Evolutionary conservation across 2,113 vertebrate genomes (phyloP).

Genomic region (Oceanodroma tethys): DNA sequence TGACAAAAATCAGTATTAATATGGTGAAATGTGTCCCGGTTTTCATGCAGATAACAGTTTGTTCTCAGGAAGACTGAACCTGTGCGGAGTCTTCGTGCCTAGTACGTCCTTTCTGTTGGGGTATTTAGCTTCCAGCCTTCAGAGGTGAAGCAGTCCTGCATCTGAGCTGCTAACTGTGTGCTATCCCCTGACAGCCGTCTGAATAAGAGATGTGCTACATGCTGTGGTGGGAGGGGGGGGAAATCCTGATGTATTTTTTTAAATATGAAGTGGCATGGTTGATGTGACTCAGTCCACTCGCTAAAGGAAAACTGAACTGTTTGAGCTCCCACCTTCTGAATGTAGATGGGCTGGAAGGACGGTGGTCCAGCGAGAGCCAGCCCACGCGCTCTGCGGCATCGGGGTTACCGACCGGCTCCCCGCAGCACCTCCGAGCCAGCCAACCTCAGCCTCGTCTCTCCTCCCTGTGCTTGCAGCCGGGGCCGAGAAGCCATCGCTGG

Average conservation of each 20-base stretch:
- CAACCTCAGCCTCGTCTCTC: fast-evolving
- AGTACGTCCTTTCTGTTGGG: neutral
- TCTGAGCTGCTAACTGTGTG: neutral
- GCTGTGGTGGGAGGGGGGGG: neutral
- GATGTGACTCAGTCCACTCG: fast-evolving
- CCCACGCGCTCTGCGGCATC: fast-evolving
- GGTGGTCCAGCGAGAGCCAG: fast-evolving
- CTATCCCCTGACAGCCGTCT: fast-evolving
- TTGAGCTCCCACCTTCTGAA: neutral
- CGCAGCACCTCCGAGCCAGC: fast-evolving
- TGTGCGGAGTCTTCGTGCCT: neutral
- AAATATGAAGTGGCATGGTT: fast-evolving
- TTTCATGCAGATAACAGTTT: neutral
- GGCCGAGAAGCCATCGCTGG: fast-evolving
- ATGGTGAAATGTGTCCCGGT: fast-evolving
- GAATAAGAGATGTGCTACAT: fast-evolving
- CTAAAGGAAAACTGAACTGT: neutral
- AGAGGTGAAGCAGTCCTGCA: neutral
- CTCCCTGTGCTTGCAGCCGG: neutral
- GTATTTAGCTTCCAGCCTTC: neutral
- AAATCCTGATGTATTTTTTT: neutral
- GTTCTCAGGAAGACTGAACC: neutral
- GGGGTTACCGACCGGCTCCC: fast-evolving
- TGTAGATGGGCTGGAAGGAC: neutral
- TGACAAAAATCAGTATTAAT: neutral